Conservation (phyloP, 2,888 invertebrate genomes). For the Tipula confusa region DNA sequence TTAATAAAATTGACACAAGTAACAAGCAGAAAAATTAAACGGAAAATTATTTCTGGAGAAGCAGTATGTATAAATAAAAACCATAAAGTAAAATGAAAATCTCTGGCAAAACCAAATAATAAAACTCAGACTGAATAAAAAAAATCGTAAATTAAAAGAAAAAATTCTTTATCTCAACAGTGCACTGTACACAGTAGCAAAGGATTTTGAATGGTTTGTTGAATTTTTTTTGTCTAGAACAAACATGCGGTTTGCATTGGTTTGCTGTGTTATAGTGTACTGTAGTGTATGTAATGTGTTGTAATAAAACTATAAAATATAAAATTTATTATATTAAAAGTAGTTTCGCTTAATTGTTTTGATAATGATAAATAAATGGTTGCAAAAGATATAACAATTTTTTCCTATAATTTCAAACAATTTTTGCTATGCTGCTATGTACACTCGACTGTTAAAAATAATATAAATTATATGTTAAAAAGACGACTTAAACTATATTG, state of each 20-base stretch:
- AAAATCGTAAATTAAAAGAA: neutral
- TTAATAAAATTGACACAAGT: neutral
- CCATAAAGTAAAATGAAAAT: neutral
- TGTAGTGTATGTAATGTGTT: neutral
- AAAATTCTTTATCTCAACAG: neutral
- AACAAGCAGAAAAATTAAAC: neutral
- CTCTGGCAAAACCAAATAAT: neutral
- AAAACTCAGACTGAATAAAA: neutral
- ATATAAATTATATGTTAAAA: neutral
- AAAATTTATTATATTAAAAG: neutral
- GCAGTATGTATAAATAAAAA: neutral
- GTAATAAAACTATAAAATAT: neutral
- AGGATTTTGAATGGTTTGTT: neutral
- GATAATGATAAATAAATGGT: slow-evolving; percentile 28
- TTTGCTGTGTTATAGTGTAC: neutral
- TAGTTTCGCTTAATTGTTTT: neutral
- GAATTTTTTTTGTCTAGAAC: neutral
- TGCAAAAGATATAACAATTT: neutral
- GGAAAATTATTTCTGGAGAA: neutral
- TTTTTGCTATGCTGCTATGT: neutral
- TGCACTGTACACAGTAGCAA: neutral
- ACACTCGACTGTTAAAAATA: neutral
- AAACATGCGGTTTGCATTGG: neutral
- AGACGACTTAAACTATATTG: neutral
- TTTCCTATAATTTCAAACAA: neutral